Evolutionary conservation across 1,140 invertebrate genomes (phyloP).

Genomic region (Drosophila lowei): DNA sequence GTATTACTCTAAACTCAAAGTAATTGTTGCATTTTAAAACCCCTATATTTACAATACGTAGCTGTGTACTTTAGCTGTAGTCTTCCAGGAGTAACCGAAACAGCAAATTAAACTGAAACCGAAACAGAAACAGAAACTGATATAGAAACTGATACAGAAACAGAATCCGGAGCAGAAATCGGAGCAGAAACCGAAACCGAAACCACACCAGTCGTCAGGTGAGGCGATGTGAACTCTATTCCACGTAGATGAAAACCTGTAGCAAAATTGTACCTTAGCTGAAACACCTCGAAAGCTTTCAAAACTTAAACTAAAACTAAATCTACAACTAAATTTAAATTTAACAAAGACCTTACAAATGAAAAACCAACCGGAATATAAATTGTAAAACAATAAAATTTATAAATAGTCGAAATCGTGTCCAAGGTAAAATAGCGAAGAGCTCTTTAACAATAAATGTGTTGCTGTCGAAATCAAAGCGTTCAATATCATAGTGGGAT

Average conservation of each 20-base stretch:
- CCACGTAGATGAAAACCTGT: conserved; percentile 63
- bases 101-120: conserved; percentile 21
- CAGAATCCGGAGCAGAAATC: background rate
- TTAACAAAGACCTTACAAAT: conserved; percentile 17
- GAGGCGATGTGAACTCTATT: conserved; percentile 19
- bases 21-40: conserved; percentile 58
- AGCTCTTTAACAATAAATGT: conserved; percentile 8
- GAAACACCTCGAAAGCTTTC: conserved; percentile 70
- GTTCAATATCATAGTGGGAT: conserved; percentile 30
- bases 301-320: conserved; percentile 27
- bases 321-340: conserved; percentile 16
- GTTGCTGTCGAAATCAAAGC: conserved; percentile 7
- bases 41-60: conserved; percentile 26
- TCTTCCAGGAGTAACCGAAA: conserved; percentile 57
- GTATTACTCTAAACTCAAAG: conserved; percentile 41
- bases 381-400: conserved; percentile 34
- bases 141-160: conserved; percentile 20
- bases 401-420: background rate
- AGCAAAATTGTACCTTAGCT: conserved; percentile 78
- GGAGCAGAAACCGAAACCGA: conserved; percentile 14
- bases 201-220: background rate
- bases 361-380: conserved; percentile 20
- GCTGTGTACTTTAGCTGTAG: conserved; percentile 66
- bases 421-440: conserved; percentile 8
- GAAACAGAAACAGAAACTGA: conserved; percentile 20